Percentiles rank a stretch among this genome's conserved stretches.
These are phyloP conservation scores for Drosophila asahinai DNA, from an alignment of 1,140 invertebrate genomes.

Conservation along the genomic window DNA sequence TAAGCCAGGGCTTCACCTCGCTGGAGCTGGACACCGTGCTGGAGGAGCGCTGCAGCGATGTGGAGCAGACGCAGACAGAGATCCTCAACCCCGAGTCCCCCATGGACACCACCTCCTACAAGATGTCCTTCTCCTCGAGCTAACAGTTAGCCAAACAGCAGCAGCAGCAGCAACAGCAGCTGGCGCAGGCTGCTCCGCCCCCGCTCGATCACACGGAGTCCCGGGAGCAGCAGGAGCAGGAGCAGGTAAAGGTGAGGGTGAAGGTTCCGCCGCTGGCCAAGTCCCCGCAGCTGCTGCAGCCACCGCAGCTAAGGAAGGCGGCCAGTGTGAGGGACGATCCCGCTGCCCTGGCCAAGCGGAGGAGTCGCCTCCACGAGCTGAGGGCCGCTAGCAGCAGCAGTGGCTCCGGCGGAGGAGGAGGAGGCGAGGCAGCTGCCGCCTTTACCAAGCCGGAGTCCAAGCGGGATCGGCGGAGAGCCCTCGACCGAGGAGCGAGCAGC, in stretches of 20 bases:
- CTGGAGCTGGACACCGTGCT: constrained; percentile 92
- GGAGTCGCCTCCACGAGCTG: constrained; percentile 68
- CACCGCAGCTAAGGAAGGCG: constrained; percentile 65
- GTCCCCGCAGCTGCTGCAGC: constrained; percentile 45
- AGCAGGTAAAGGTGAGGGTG: neutral
- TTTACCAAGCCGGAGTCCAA: constrained; percentile 65
- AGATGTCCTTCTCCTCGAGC: constrained; percentile 83
- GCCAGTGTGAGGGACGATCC: constrained; percentile 65
- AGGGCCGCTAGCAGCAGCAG: constrained; percentile 57
- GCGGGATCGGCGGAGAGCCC: constrained; percentile 44
- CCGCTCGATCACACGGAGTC: neutral
- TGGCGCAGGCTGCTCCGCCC: constrained; percentile 13
- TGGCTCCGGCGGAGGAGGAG: constrained; percentile 4
- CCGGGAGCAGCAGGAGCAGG: neutral
- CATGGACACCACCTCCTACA: constrained; percentile 78
- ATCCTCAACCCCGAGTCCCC: constrained; percentile 80
- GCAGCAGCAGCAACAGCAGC: constrained; percentile 33
- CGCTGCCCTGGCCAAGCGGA: constrained; percentile 60
- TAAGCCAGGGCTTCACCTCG: constrained; percentile 89
- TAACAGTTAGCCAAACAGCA: constrained; percentile 77
- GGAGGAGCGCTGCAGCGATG: constrained; percentile 91
- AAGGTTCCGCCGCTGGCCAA: constrained; percentile 17
- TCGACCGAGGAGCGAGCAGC: constrained; percentile 13
- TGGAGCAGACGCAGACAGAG: constrained; percentile 88
- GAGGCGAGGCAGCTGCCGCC: constrained; percentile 49